Evolutionary conservation across 2,797 vertebrate species (phyloP), one percentile per base, ranked within the genome.

Genomic region (Gambusia yucatana): DNA sequence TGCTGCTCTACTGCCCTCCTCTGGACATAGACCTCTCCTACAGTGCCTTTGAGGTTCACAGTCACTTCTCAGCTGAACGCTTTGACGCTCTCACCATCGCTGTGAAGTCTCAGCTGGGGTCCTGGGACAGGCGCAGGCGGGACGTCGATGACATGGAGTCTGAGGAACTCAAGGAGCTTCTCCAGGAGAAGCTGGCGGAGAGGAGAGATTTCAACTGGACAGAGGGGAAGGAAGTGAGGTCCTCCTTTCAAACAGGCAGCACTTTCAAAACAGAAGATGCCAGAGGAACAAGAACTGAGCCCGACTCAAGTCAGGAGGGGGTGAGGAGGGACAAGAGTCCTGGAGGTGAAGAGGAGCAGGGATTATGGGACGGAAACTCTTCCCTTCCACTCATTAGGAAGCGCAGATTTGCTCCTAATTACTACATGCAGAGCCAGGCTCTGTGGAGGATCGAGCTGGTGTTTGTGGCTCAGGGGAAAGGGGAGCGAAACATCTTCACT

Each of bases 21-120:
- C 95, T 99, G 95, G 98, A 99, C 86, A 99, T 99, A 2, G 98
- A 99, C 93, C 98, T 99, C 85, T 99, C 98, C 79, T 99, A 99
- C 95, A 98, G 97, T 0, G 98, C 98, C 79, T 99, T 99, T 0
- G 98, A 99, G 95, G 98, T 99, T 78, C 97, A 97, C 86, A 98
- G 98, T 92, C 98, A 99, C 28, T 97, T 97, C 89, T 99, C 98
- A 2, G 98, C 98, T 0, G 97, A 98, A 93, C 97, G 97, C 48
- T 99, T 99, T 0, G 98, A 99, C 0, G 97, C 98, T 0, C 97
- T 99, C 0, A 90, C 98, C 79, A 91, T 98, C 43, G 98, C 98
- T 2, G 96, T 99, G 30, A 99, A 98, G 93, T 97, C 97, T 75
- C 97, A 99, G 95, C 95, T 99, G 75, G 98, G 97, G 5, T 97